Percentiles rank a stretch among this genome's conserved stretches.
Evolutionary conservation across 2,797 vertebrate species (phyloP).

Genomic region (Centroberyx gerrardi): DNA sequence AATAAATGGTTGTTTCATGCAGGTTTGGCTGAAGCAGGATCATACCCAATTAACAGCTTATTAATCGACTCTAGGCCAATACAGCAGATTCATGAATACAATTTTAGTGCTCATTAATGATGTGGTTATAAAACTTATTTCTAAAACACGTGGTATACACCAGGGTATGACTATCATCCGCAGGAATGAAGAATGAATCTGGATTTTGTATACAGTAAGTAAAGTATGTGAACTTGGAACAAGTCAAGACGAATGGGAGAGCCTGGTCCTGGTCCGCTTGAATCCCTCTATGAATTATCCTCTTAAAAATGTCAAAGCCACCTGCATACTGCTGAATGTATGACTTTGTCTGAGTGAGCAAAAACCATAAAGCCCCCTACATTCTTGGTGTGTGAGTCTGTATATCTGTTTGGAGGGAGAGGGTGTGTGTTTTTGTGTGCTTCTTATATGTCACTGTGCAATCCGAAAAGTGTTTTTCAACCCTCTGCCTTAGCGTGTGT

Average conservation of each 20-base stretch:
- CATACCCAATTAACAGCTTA: not conserved
- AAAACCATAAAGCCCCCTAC: not conserved
- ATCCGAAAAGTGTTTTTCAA: conserved; percentile 22
- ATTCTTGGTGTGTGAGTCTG: not conserved
- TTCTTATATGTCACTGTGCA: conserved; percentile 7
- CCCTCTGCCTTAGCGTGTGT: not conserved
- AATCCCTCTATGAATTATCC: conserved; percentile 13
- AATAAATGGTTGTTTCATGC: conserved; percentile 28
- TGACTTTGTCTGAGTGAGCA: conserved; percentile 10
- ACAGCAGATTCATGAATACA: conserved; percentile 11
- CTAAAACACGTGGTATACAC: not conserved
- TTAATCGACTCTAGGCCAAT: conserved; percentile 11
- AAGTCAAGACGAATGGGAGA: not conserved
- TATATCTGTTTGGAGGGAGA: not conserved
- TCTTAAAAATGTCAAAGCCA: conserved; percentile 23
- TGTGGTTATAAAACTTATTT: not conserved
- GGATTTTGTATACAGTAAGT: not conserved
- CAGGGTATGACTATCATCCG: not conserved
- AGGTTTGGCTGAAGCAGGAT: conserved; percentile 13
- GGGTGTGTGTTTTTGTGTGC: conserved; percentile 6
- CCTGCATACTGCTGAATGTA: conserved; percentile 24
- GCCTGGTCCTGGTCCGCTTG: conserved; percentile 2
- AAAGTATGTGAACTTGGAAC: not conserved
- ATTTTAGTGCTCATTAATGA: not conserved
- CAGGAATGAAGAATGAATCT: not conserved